Evolutionary conservation across 23 tunicate species (phyloP).

Genomic region (Ascidia mentula): DNA sequence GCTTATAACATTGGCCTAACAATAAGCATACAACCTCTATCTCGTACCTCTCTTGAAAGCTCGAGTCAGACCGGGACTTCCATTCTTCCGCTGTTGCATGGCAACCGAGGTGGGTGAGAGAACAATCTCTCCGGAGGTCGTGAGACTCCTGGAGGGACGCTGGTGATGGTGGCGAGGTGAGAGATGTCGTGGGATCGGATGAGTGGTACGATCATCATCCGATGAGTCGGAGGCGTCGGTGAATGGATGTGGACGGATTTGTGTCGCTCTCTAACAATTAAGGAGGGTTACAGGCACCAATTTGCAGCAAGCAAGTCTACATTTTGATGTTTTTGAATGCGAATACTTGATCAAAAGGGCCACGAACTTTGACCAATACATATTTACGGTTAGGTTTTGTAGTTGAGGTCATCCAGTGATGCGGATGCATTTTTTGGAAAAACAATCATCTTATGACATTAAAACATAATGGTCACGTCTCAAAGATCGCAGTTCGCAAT

Average conservation of each 20-base stretch:
- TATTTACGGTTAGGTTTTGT: no score
- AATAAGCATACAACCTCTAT: background rate
- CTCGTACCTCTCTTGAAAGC: constrained; percentile 73
- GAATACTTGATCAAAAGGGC: no score
- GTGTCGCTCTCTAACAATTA: constrained; percentile 34
- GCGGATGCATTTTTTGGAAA: no score
- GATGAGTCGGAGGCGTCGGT: constrained; percentile 73
- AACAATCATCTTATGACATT: no score
- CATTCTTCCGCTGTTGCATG: constrained; percentile 49
- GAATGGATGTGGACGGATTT: constrained; percentile 49
- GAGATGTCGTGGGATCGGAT: constrained; percentile 20
- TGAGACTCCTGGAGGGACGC: background rate
- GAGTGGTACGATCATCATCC: constrained; percentile 41
- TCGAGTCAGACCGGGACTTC: constrained; percentile 58
- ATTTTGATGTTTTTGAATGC: no score
- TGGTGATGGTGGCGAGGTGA: constrained; percentile 32
- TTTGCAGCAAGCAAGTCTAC: no score
- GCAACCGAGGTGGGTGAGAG: background rate
- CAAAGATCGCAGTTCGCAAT: no score
- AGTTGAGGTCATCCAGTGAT: no score
- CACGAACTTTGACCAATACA: no score
- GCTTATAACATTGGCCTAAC: no score
- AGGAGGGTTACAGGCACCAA: no score
- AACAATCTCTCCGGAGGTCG: constrained; percentile 19
- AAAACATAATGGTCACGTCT: no score